Evolutionary conservation across 2,797 vertebrate genomes (phyloP).

Genomic region (Anguilla anguilla): DNA sequence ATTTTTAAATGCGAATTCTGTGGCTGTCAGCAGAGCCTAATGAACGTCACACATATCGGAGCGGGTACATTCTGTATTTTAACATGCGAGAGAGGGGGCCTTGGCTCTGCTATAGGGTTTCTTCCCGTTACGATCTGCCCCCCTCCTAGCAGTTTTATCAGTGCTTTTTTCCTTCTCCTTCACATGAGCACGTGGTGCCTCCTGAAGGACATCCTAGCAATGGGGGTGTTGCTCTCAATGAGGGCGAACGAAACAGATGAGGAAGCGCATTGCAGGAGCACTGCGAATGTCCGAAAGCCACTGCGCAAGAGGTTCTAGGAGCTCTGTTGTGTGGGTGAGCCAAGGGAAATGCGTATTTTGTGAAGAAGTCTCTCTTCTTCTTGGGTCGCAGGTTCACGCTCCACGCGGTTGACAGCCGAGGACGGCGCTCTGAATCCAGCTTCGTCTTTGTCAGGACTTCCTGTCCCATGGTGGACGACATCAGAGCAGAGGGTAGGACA

Average conservation of each 20-base stretch:
- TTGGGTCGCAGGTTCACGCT: slow-evolving; percentile 73
- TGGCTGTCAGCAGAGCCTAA: slow-evolving; percentile 44
- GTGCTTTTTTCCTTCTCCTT: neutral
- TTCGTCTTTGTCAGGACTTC: slow-evolving; percentile 78
- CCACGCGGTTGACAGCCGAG: slow-evolving; percentile 76
- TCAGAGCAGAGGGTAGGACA: slow-evolving; percentile 78
- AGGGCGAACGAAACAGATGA: neutral
- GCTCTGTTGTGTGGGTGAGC: neutral
- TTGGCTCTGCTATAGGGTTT: slow-evolving; percentile 15
- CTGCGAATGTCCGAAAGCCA: neutral
- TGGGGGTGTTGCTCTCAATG: neutral
- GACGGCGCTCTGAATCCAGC: slow-evolving; percentile 78
- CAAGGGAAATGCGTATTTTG: neutral
- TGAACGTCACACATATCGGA: slow-evolving; percentile 46
- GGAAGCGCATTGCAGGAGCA: neutral
- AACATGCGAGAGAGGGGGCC: slow-evolving; percentile 24
- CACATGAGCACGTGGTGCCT: neutral
- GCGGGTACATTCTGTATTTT: slow-evolving; percentile 42
- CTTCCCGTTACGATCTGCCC: slow-evolving; percentile 10
- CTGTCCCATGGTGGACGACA: slow-evolving; percentile 79
- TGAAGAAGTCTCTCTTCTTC: neutral
- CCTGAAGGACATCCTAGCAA: neutral
- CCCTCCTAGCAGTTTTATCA: neutral
- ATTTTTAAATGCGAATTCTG: slow-evolving; percentile 44
- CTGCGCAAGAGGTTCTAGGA: neutral